Base-by-base conservation (phyloP, 1,140 invertebrate genomes). In the Tribolium madens region DNA sequence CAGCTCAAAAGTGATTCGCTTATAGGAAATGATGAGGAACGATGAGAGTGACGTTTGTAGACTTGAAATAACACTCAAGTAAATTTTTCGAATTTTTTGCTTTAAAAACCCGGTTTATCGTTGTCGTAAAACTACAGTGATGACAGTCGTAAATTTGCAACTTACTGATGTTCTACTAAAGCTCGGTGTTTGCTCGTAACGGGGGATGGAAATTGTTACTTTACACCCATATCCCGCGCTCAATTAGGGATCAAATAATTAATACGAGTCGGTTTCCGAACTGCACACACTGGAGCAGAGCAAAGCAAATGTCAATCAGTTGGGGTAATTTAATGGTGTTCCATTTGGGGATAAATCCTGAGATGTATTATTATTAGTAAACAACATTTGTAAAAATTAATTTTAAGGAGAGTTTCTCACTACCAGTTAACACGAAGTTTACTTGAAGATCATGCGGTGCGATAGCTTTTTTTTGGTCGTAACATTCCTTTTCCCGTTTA, bases 211-310 rank as follows among this genome's bases (percentile, higher is more conserved):
- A 1, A 33, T 33, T 64, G 57, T 36, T 64, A 64, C 26, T 64
- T 64, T 64, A 64, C 21, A 14, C 21, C 26, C 21, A 64, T 26
- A 14, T 64, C 57, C 21, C 31, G 14, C 26, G 26, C 21, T 64
- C 57, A 64, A 64, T 64, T 64, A 64, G 57, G 26, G 57, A 12
- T 64, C 57, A 64, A 64, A 64, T 64, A 64, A 64, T 64, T 64
- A 64, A 64, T 64, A 64, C 57, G 21, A 36, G 21, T 12, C 14
- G 26, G n/a, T 13, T 33, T 64, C 13, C 15, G 10, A n/a, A 50
- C 12, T n/a, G 47, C 47, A 14, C 9, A 50, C 13, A 47, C 3
- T 47, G 48, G 48, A 1, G 36, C 36, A 42, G 5, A 36, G 33
- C 33, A 21, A 21, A 21, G 18, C 18, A 3, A 26, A 26, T 26